Base-by-base conservation (phyloP, 2,888 invertebrate genomes). In the Coecobrya sp. region DNA sequence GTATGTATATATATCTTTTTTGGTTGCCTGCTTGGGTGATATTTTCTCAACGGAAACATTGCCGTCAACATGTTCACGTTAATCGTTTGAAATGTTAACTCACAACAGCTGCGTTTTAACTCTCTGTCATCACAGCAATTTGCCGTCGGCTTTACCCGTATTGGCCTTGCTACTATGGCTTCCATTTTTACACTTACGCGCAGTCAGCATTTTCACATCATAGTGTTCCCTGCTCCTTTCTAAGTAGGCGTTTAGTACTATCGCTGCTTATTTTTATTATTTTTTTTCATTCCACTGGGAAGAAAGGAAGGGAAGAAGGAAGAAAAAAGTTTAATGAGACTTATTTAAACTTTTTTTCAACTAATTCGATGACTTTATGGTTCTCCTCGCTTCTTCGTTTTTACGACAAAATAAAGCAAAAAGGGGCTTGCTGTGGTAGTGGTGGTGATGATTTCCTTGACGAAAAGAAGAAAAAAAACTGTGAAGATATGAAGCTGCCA, bases 111-210 rank as follows among this genome's bases (percentile, higher is more conserved):
- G 95, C 94, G 92, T 92, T 93, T 93, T 93, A 93, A 93, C 93
- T 94, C 94, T 94, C 95, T 94, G 94, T 95, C 95, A 94, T 94
- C 95, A 94, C 92, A 94, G 93, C 94, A 94, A 94, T 95, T 95
- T 95, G 93, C 95, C 93, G 93, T 94, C 93, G 88, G 92, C 93
- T 87, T 91, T 86, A 36, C 36, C 49, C 86, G 84, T 55, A 81
- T 81, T 55, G 59, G 62, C 62, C 13, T 55, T 85, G 22, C 62
- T 59, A 11, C 11, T 25, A 62, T 27, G 86, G 86, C 81, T 82
- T 30, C 79, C 81, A 68, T 79, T 87, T 87, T 73, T 85, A 59
- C 68, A 59, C 68, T 65, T 76, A 22, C 45, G 73, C 36, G 42
- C 19, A 42, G 30, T 70, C 7, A 30, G 19, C 73, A 73, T 73